A percentile compares a stretch with the other conserved stretches of the same genome.
Evolutionary conservation across 2,113 vertebrate genomes (phyloP).

Genomic region (Telmatochromis brachygnathus): DNA sequence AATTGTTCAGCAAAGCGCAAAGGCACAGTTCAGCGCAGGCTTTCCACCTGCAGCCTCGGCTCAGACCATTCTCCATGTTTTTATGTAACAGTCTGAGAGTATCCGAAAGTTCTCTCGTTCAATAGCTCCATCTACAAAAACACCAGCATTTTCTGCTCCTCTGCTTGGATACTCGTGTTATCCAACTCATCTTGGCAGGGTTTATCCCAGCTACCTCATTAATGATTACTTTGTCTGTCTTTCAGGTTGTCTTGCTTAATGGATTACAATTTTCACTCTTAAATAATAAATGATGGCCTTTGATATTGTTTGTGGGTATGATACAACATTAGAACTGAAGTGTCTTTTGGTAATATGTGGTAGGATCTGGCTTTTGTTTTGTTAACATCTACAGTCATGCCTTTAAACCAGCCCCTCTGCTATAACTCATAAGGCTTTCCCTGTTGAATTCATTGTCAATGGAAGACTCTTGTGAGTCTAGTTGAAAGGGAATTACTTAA

Average conservation of each 20-base stretch:
- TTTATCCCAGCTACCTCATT: not conserved
- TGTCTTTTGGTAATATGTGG: not conserved
- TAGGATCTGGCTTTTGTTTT: constrained; percentile 30
- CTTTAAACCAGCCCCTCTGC: not conserved
- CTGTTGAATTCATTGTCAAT: not conserved
- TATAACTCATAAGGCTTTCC: not conserved
- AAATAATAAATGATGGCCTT: not conserved
- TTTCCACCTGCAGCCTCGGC: not conserved
- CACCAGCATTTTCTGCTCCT: not conserved
- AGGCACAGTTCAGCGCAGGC: not conserved
- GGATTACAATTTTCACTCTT: not conserved
- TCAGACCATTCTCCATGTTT: not conserved
- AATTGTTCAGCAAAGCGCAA: not conserved
- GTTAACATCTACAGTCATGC: constrained; percentile 16
- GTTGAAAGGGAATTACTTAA: constrained; percentile 44
- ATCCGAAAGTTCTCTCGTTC: not conserved
- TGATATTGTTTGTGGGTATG: not conserved
- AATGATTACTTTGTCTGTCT: not conserved
- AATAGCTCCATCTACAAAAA: not conserved
- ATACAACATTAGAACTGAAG: not conserved
- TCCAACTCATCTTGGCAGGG: not conserved
- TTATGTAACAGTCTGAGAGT: not conserved
- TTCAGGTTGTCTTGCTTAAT: not conserved
- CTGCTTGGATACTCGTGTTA: not conserved
- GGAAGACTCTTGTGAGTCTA: not conserved